A percentile compares a stretch with the other conserved stretches of the same genome.
Evolutionary conservation across 2,797 vertebrate genomes (phyloP).

Genomic region (Phaenicophaeus curvirostris): DNA sequence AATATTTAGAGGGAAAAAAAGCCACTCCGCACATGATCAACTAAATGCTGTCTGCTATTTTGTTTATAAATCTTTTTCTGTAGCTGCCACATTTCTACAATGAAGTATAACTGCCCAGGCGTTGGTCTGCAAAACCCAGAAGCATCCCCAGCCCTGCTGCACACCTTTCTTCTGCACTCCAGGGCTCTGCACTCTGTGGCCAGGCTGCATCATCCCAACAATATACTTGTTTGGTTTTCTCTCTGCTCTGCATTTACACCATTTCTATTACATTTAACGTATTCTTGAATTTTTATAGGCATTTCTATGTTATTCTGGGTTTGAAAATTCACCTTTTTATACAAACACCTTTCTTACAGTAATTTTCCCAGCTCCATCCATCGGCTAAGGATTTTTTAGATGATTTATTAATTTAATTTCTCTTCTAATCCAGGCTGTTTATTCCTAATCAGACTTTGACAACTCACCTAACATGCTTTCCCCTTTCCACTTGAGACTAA

Average conservation of each 20-base stretch:
- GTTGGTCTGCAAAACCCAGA: neutral
- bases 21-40: fast-evolving
- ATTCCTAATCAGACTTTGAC: constrained; percentile 39
- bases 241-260: fast-evolving
- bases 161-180: neutral
- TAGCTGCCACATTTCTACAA: neutral
- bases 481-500: constrained; percentile 8
- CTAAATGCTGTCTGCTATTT: neutral
- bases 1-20: neutral
- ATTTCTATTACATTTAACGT: neutral
- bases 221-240: fast-evolving
- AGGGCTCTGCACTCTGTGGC: neutral
- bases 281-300: neutral
- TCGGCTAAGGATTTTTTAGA: neutral
- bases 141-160: neutral
- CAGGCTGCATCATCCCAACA: neutral
- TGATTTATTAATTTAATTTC: constrained; percentile 51
- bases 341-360: neutral
- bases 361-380: neutral
- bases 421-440: constrained; percentile 33
- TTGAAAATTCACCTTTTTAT: neutral
- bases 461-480: constrained; percentile 20
- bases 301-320: neutral
- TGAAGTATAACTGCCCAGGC: neutral
- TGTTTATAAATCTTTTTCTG: too few species aligned